phyloP scores from a whole-genome alignment of 2,797 vertebrate genomes.

The Pipistrellus nathusii region DNA sequence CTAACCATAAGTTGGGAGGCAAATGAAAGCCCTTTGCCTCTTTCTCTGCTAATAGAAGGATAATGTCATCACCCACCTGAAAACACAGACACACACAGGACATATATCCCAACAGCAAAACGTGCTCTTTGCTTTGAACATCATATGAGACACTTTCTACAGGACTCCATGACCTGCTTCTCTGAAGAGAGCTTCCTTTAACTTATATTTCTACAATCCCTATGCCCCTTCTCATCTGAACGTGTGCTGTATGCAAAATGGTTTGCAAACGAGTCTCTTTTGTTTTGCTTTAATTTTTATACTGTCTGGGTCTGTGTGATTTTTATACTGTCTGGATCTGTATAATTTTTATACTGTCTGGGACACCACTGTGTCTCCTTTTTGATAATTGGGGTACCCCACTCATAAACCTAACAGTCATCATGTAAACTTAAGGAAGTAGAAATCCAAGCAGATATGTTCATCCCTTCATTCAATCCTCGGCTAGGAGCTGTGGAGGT shows the following conservation, averaged over 20 bases:
- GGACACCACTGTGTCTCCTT: background rate
- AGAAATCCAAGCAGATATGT: background rate
- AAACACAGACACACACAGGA: background rate
- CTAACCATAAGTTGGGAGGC: background rate
- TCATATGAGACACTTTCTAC: background rate
- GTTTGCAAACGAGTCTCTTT: background rate
- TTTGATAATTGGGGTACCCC: background rate
- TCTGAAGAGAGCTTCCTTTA: background rate
- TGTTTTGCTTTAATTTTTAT: background rate
- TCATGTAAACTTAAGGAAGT: background rate
- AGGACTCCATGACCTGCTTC: background rate
- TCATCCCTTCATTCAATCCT: background rate
- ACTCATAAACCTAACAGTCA: background rate
- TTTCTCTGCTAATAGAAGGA: conserved; percentile 2
- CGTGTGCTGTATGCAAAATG: background rate
- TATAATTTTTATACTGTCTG: background rate
- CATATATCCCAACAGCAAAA: background rate
- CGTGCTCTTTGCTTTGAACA: background rate
- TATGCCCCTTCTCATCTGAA: background rate
- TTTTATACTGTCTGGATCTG: background rate
- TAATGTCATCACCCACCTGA: background rate
- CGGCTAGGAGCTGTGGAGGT: background rate
- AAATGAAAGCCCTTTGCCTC: background rate
- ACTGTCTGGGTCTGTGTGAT: background rate
- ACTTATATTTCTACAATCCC: background rate